Evolutionary conservation across 2,113 vertebrate species (phyloP).

Genomic region (Spheniscus mendiculus): DNA sequence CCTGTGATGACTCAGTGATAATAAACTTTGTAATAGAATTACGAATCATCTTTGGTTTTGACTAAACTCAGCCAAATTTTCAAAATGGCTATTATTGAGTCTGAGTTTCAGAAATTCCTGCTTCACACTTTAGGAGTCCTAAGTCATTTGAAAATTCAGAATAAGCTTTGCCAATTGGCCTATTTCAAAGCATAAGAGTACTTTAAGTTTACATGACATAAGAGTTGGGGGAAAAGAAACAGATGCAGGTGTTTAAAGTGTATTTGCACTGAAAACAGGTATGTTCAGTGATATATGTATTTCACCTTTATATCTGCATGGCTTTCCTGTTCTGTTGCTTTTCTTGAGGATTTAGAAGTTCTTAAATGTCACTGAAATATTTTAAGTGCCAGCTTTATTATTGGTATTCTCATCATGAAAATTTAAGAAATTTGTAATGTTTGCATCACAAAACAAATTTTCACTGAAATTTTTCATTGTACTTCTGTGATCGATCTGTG

Average conservation of each 20-base stretch:
- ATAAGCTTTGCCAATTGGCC: background rate
- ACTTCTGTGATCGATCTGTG: background rate
- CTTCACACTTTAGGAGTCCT: background rate
- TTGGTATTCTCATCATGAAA: background rate
- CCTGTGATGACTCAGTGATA: background rate
- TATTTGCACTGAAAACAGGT: background rate
- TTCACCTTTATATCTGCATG: background rate
- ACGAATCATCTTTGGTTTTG: background rate
- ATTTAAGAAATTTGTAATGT: background rate
- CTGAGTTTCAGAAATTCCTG: background rate
- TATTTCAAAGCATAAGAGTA: background rate
- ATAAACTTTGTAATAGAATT: background rate
- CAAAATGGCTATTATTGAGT: background rate
- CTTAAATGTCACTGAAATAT: background rate
- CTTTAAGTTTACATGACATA: background rate
- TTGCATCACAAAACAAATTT: background rate
- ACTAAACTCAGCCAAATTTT: background rate
- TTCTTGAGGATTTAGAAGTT: background rate
- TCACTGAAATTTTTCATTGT: background rate
- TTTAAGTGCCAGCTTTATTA: background rate
- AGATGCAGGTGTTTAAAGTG: background rate
- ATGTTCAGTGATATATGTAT: background rate
- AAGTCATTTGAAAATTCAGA: background rate
- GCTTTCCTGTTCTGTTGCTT: background rate
- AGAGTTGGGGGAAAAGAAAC: background rate